phyloP scores from a whole-genome alignment of 2,797 vertebrate genomes.

The Pteropus rufus region DNA sequence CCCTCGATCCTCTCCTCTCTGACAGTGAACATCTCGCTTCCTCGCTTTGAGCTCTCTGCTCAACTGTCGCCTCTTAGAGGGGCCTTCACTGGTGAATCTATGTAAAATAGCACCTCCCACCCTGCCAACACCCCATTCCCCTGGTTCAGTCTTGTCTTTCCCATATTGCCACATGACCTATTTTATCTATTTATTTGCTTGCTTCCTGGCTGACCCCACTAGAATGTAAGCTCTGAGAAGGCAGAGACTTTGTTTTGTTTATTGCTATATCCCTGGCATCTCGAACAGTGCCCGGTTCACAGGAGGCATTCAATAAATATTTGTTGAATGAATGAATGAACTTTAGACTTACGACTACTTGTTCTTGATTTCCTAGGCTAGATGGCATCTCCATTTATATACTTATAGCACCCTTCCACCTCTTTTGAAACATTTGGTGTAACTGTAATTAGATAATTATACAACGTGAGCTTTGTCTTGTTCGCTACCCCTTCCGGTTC shows the following conservation, averaged over 20 bases:
- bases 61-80: background rate
- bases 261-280: background rate
- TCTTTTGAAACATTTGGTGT: background rate
- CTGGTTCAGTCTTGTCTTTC: background rate
- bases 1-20: background rate
- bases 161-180: background rate
- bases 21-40: background rate
- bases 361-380: background rate
- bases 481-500: background rate
- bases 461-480: background rate
- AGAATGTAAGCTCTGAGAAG: background rate
- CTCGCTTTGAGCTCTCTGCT: background rate
- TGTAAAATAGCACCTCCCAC: background rate
- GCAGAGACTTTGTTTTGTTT: background rate
- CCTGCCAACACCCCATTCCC: background rate
- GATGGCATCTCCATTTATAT: background rate
- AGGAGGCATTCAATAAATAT: background rate
- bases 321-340: background rate
- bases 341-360: background rate
- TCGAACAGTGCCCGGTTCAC: background rate
- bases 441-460: background rate
- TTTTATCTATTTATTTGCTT: background rate
- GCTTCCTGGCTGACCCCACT: background rate
- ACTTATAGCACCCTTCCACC: background rate
- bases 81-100: background rate